phyloP scores from a whole-genome alignment of 1,140 invertebrate genomes.

The Pseudomyrmex sp. region DNA sequence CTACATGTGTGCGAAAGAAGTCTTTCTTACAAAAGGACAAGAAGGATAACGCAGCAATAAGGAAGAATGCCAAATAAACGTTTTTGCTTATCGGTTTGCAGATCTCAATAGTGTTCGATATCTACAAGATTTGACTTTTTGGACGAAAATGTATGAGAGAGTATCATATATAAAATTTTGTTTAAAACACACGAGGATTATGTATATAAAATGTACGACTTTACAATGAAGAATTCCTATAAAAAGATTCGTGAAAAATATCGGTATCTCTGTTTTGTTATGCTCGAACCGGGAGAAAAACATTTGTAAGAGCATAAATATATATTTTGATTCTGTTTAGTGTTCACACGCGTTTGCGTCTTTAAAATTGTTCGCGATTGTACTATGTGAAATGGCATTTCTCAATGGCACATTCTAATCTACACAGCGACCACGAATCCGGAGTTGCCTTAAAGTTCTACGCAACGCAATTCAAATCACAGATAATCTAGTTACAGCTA shows the following conservation, averaged over 20 bases:
- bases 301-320: slow-evolving; percentile 50
- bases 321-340: slow-evolving; percentile 50
- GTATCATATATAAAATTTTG: slow-evolving; percentile 25
- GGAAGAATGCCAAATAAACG: slow-evolving; percentile 58
- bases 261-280: slow-evolving; percentile 25
- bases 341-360: slow-evolving; percentile 15
- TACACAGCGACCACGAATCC: not conserved
- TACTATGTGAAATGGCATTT: slow-evolving; percentile 52
- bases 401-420: slow-evolving; percentile 50
- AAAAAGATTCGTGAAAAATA: slow-evolving; percentile 57
- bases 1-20: slow-evolving; percentile 8
- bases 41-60: slow-evolving; percentile 67
- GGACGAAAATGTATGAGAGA: slow-evolving; percentile 13
- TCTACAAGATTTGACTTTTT: slow-evolving; percentile 28
- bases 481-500: slow-evolving; percentile 37
- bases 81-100: slow-evolving; percentile 15
- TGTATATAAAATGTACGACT: slow-evolving; percentile 19
- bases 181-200: slow-evolving; percentile 14
- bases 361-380: slow-evolving; percentile 45
- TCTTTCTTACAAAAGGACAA: slow-evolving; percentile 38
- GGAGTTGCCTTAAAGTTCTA: slow-evolving; percentile 2
- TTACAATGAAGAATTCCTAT: slow-evolving; percentile 41
- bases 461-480: slow-evolving; percentile 42
- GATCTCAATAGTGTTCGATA: slow-evolving; percentile 30
- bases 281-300: slow-evolving; percentile 42